Evolutionary conservation across 2,888 invertebrate genomes (phyloP).

Genomic region (Trachelus stipa): DNA sequence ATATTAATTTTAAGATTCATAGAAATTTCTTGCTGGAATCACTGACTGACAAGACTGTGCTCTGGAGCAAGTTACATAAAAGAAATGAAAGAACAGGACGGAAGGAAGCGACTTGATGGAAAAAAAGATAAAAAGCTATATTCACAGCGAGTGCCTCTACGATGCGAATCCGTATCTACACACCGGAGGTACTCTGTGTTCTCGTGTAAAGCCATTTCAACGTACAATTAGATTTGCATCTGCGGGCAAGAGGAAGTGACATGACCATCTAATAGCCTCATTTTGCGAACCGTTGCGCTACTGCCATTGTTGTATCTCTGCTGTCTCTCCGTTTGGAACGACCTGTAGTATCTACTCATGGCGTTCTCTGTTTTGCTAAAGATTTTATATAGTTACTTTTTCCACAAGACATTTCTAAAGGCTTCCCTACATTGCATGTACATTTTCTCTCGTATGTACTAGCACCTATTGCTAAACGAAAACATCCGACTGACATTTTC

Average conservation of each 20-base stretch:
- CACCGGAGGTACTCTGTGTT: neutral
- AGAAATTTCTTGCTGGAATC: neutral
- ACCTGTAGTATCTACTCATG: neutral
- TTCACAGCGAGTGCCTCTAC: neutral
- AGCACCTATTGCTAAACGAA: neutral
- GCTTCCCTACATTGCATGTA: neutral
- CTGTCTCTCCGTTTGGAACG: neutral
- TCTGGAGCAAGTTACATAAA: neutral
- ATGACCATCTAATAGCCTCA: conserved; percentile 54
- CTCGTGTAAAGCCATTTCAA: conserved; percentile 26
- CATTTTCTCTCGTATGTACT: neutral
- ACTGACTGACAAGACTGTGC: neutral
- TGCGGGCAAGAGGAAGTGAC: conserved; percentile 34
- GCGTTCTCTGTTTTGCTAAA: neutral
- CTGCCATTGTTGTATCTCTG: conserved; percentile 17
- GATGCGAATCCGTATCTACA: neutral
- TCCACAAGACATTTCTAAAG: neutral
- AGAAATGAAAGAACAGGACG: neutral
- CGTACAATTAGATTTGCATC: conserved; percentile 42
- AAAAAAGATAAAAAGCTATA: neutral
- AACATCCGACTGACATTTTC: neutral
- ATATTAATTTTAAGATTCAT: no score
- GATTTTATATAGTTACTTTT: neutral
- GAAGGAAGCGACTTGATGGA: neutral
- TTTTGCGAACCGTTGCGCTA: conserved; percentile 53